Base-by-base conservation (phyloP, 2,888 invertebrate species). In the Fragum whitleyi region DNA sequence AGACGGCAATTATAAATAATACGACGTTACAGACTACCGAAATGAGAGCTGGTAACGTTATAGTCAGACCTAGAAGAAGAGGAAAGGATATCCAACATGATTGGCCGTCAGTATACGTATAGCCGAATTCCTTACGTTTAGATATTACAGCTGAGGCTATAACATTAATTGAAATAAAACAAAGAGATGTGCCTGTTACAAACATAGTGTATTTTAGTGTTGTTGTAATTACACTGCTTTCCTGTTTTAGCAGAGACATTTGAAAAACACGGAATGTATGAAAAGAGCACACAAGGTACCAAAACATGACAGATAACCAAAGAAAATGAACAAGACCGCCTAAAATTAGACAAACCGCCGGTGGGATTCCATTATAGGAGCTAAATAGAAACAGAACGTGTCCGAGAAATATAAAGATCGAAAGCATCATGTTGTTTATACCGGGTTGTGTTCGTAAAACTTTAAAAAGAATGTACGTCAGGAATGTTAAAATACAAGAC, bases 341-440 rank as follows among this genome's bases (percentile, higher is more conserved):
- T 6, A 70, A 16, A 7, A 70, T n/a, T 1, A 26, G 28, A 21
- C 70, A 70, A 16, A 23, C 9, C 21, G n/a, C 14, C 14, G 16
- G 6, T 23, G 53, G 21, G 21, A 23, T 29, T 21, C 53, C 21
- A 6, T 55, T 32, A 6, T 9, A 28, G 14, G 26, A 32, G 9
- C 55, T 53, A 28, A 55, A 29, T 7, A 55, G 29, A 23, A 32
- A 55, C 23, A 55, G 23, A 5, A n/a, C 9, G 9, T 55, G 70
- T 9, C 55, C 70, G 16, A 53, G 32, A 19, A 70, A 32, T 1
- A 70, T 53, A n/a, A 29, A 1, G 1, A 53, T 14, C 1, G 70
- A 16, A 9, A 70, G 28, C 28, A 55, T 55, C 70, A 70, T 70
- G 55, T 70, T 70, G 55, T 70, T 70, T 9, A 70, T 16, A 21